Base-by-base conservation (phyloP, 2,888 invertebrate species). In the Stenodera caucasica region DNA sequence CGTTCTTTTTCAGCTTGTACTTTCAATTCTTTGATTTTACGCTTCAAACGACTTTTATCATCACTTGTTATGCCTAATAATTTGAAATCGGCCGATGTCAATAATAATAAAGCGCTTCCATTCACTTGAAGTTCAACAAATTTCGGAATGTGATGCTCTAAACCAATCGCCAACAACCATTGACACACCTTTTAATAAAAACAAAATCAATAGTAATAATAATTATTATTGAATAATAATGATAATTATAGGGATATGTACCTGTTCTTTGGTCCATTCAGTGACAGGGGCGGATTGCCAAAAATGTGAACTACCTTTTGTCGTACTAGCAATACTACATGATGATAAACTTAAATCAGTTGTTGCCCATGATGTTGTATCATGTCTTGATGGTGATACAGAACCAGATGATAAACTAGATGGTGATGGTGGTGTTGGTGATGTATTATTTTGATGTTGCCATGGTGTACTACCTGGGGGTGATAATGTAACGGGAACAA, bases 71-170 rank as follows among this genome's bases (percentile, higher is more conserved):
- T 88, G 50, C 92, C 92, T 50, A 93, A 84, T 67, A 90, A 86
- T 83, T 98, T 98, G 67, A 98, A 88, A 81, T 95, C 96, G 60
- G 92, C 89, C 0, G 96, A 94, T 77, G 96, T 96, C 57, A 98
- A 84, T 66, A 91, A 88, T 50, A 98, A 83, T 58, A 98, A 84
- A 56, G 92, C 89, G 33, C 88, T 85, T 18, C 98, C 98, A 79
- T 92, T 93, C 55, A 98, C 91, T 75, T 91, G 91, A 72, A 93
- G 89, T 72, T 94, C 92, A 56, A 92, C 88, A 80, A 97, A 95
- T 72, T 92, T 91, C 53, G 92, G 86, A 70, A 92, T 90, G 82
- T 94, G 91, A 59, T 92, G 90, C 78, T 96, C 95, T 76, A 97
- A 82, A 37, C 94, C 92, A 67, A 94, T 85, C 21, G 86, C 85